Evolutionary conservation across 2,888 invertebrate species (phyloP), one percentile per base, ranked within the genome.

Genomic region (Papilio elwesi): DNA sequence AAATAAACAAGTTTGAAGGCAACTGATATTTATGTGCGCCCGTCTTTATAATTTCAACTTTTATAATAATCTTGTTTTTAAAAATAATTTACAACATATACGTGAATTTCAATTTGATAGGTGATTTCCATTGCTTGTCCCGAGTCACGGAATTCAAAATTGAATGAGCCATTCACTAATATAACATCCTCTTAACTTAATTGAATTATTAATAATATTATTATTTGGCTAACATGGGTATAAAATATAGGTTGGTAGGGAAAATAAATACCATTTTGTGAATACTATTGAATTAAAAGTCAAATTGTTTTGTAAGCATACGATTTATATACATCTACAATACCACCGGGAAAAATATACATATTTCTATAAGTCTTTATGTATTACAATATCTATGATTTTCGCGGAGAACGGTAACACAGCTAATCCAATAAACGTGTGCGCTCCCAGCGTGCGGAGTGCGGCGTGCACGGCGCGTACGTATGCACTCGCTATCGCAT

Each of bases 401-500:
- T 2, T 26, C 52, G 53, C 66, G 16, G 26, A 43, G 43, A 53
- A 51, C 65, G 49, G 59, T 62, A 52, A 67, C 38, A 9, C 10
- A 53, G 43, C 43, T 67, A 67, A 67, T 53, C 38, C 15, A 52
- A 36, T 67, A 67, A 53, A 67, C 43, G 53, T 67, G 26, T n/a
- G 38, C 66, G 48, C 43, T 43, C 43, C 43, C 43, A 43, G 43
- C 43, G 43, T 6, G 43, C 59, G 16, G 49, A 49, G 51, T 51
- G n/a, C 59, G 16, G 49, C 59, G 51, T 51, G n/a, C 51, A 16
- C 49, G n/a, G 36, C 76, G 43, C 43, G 80, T 80, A 83, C 81
- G 83, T 81, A 83, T 83, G 80, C 83, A 82, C 84, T 62, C 43
- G 43, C 43, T 85, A 65, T 65, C 71, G 55, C 71, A 38, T 66